Percentiles rank a stretch among this genome's conserved stretches.
Conservation (phyloP, 2,888 invertebrate species). For the Syrista parreyssii region DNA sequence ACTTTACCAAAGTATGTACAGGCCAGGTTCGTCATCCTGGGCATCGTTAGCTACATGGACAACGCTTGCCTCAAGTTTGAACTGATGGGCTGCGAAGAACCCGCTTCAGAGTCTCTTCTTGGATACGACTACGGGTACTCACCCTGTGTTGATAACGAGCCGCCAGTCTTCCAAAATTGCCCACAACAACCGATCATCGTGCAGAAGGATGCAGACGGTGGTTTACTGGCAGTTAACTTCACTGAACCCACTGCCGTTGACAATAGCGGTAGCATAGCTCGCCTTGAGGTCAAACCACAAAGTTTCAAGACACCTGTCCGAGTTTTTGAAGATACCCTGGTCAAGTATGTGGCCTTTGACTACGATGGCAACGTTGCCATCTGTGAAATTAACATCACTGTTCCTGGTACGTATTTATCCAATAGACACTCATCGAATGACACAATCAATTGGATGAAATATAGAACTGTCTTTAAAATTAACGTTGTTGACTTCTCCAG, state of each 20-base stretch:
- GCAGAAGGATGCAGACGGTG: constrained; percentile 88
- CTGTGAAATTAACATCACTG: constrained; percentile 95
- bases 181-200: constrained; percentile 93
- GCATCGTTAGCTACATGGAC: constrained; percentile 96
- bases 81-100: constrained; percentile 94
- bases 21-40: constrained; percentile 92
- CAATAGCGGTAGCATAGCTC: constrained; percentile 94
- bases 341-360: constrained; percentile 96
- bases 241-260: constrained; percentile 95
- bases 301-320: constrained; percentile 90
- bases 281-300: constrained; percentile 91
- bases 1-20: constrained; percentile 93
- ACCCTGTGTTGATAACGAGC: constrained; percentile 95
- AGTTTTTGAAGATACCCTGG: constrained; percentile 90
- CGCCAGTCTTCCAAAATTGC: constrained; percentile 96
- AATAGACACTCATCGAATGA: constrained; percentile 1
- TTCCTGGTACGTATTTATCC: constrained; percentile 71
- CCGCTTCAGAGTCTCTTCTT: constrained; percentile 81
- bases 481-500: constrained; percentile 59
- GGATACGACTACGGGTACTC: constrained; percentile 95
- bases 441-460: constrained; percentile 7
- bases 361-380: constrained; percentile 97
- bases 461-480: no score
- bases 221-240: constrained; percentile 90
- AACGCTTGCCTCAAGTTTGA: constrained; percentile 97